Conservation (phyloP, 2,113 vertebrate species). For the Misgurnus anguillicaudatus region DNA sequence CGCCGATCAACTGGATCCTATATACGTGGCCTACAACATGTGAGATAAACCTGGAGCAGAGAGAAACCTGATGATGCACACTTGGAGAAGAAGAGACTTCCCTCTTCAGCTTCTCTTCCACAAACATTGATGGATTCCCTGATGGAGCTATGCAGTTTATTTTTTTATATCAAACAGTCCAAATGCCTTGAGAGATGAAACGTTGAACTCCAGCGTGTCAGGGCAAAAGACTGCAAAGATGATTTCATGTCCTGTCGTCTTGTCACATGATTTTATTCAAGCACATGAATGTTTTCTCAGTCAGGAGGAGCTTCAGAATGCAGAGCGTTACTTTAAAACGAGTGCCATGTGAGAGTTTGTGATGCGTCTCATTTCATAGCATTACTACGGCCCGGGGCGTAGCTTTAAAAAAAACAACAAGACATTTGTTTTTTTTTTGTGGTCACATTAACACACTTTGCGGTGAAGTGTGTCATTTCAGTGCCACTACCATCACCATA, state of each 20-base stretch:
- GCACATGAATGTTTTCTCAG: constrained; percentile 27
- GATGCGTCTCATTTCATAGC: neutral
- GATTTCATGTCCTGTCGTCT: neutral
- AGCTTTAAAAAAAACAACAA: neutral
- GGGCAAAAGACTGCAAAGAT: constrained; percentile 24
- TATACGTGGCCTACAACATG: constrained; percentile 98
- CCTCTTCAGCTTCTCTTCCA: constrained; percentile 31
- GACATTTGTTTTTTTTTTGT: neutral
- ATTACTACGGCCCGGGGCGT: neutral
- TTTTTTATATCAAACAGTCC: constrained; percentile 45
- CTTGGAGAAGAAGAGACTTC: neutral
- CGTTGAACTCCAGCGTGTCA: constrained; percentile 33
- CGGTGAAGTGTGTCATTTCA: too few relatives aligned
- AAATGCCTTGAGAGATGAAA: constrained; percentile 46
- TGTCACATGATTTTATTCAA: constrained; percentile 28
- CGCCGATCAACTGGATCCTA: constrained; percentile 95
- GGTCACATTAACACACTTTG: neutral
- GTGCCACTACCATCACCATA: too few relatives aligned
- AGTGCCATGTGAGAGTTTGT: neutral
- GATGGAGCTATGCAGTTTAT: constrained; percentile 54
- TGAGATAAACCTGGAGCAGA: constrained; percentile 64
- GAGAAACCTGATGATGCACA: neutral
- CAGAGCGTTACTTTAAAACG: neutral
- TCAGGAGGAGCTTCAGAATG: neutral
- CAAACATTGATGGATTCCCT: constrained; percentile 23